These are phyloP conservation scores for Chaenodraco wilsoni DNA, from an alignment of 2,797 vertebrate species.

Conservation along the genomic window DNA sequence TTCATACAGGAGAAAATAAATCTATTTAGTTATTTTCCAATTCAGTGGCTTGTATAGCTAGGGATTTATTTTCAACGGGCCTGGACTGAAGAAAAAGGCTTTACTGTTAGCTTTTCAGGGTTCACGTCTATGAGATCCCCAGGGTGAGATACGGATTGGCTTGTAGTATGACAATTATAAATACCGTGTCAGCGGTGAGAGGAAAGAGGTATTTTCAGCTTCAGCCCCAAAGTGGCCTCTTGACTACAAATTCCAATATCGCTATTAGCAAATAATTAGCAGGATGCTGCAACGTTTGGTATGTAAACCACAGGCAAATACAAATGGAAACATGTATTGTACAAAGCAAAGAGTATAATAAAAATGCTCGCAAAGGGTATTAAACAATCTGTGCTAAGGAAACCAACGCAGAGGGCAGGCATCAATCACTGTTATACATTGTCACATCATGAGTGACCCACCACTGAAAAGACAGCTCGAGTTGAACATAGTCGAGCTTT, in stretches of 20 bases:
- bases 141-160: conserved; percentile 67
- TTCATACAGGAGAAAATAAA: conserved; percentile 69
- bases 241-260: conserved; percentile 38
- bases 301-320: conserved; percentile 20
- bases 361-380: not conserved
- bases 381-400: conserved; percentile 57
- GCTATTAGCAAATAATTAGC: conserved; percentile 38
- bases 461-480: conserved; percentile 60
- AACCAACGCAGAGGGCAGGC: conserved; percentile 62
- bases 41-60: conserved; percentile 72
- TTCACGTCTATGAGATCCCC: conserved; percentile 67
- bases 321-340: conserved; percentile 3
- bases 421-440: conserved; percentile 71
- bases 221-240: conserved; percentile 34
- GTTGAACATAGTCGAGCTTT: conserved; percentile 56
- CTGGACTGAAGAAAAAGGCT: conserved; percentile 65
- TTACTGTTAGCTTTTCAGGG: conserved; percentile 61
- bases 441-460: conserved; percentile 61
- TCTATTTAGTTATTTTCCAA: conserved; percentile 78
- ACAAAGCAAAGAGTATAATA: conserved; percentile 10
- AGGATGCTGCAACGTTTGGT: conserved; percentile 24
- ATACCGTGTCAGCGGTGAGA: conserved; percentile 55
- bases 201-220: conserved; percentile 29
- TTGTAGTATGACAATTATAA: conserved; percentile 61
- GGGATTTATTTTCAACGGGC: conserved; percentile 65